Evolutionary conservation across 2,797 vertebrate species (phyloP).

Genomic region (Acomys russatus): DNA sequence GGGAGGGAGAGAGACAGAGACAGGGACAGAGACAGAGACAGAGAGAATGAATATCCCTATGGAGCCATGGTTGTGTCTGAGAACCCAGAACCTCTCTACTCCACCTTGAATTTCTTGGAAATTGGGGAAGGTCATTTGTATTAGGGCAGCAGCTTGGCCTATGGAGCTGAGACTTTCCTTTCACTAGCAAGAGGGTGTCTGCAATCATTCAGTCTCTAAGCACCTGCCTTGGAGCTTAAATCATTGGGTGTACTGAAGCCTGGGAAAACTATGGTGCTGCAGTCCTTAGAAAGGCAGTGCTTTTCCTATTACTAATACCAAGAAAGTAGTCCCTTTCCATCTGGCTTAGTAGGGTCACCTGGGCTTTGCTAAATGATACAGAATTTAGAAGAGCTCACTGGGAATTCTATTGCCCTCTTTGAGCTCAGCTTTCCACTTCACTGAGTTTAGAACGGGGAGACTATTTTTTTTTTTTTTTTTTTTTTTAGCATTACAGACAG

Average conservation of each 20-base stretch:
- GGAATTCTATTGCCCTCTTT: background rate
- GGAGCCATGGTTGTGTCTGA: background rate
- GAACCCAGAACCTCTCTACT: background rate
- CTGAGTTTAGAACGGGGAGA: background rate
- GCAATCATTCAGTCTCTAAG: background rate
- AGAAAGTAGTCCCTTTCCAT: background rate
- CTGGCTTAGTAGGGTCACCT: background rate
- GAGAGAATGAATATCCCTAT: background rate
- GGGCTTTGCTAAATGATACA: background rate
- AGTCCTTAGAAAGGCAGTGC: background rate
- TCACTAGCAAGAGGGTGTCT: constrained; percentile 94
- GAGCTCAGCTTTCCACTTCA: background rate
- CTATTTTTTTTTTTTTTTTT: background rate
- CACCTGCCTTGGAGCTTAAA: background rate
- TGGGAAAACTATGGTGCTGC: background rate
- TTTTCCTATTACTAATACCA: background rate
- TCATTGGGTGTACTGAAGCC: background rate
- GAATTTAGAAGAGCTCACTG: background rate
- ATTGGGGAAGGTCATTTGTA: constrained; percentile 88
- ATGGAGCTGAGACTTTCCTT: constrained; percentile 91
- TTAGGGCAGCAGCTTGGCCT: constrained; percentile 90
- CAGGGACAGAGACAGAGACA: background rate
- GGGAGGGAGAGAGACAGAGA: background rate
- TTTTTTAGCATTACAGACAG: background rate
- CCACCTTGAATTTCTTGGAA: background rate